phyloP scores from a whole-genome alignment of 2,888 invertebrate genomes.

The Leptinotarsa peninsularis region DNA sequence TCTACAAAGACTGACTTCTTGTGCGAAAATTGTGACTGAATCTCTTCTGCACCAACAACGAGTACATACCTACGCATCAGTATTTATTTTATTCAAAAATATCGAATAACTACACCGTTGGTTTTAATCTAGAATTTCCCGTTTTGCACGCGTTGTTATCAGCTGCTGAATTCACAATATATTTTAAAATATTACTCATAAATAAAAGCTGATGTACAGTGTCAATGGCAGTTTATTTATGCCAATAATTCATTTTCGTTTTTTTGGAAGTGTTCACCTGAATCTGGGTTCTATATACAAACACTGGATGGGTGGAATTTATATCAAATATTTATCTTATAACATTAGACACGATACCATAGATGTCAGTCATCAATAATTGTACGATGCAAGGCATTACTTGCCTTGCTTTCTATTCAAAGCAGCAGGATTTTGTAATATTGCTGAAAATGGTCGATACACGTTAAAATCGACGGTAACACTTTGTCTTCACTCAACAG shows the following conservation, averaged over 20 bases:
- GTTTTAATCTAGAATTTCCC: slow-evolving; percentile 3
- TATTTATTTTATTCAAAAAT: slow-evolving; percentile 8
- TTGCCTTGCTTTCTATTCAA: not conserved
- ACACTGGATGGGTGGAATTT: slow-evolving; percentile 32
- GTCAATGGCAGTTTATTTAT: slow-evolving; percentile 22
- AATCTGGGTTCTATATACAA: slow-evolving; percentile 24
- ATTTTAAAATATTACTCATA: slow-evolving; percentile 24
- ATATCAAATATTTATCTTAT: slow-evolving; percentile 37
- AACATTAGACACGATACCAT: slow-evolving; percentile 25
- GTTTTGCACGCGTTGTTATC: slow-evolving; percentile 25
- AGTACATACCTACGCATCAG: not conserved
- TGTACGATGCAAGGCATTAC: not conserved
- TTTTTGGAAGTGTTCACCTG: slow-evolving; percentile 18
- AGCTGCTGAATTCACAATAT: slow-evolving; percentile 24
- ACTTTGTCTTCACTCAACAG: no score
- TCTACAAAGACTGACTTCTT: no score
- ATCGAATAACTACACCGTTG: slow-evolving; percentile 16
- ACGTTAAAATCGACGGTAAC: no score
- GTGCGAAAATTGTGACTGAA: no score
- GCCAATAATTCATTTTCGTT: slow-evolving; percentile 21
- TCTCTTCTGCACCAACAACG: no score
- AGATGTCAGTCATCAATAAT: not conserved
- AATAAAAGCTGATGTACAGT: slow-evolving; percentile 17
- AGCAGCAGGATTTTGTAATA: not conserved
- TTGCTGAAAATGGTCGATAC: not conserved